Percentiles rank a stretch among this genome's conserved stretches.
phyloP scores from a whole-genome alignment of 2,113 vertebrate species.

The Talpa occidentalis region DNA sequence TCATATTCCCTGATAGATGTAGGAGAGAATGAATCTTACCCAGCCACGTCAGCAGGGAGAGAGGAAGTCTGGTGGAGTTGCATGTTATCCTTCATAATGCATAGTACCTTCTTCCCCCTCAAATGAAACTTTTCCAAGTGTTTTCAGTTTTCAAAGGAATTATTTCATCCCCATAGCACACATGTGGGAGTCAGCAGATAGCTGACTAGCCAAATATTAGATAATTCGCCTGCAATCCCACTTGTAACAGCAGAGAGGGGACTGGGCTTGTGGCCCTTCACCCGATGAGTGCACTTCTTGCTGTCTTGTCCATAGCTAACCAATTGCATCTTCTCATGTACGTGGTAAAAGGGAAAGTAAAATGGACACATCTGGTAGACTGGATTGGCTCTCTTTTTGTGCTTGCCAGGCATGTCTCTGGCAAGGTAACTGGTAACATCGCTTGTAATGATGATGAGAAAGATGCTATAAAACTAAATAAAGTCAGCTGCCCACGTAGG shows the following conservation, averaged over 20 bases:
- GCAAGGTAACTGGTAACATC: not conserved
- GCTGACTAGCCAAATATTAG: not conserved
- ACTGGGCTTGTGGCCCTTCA: not conserved
- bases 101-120: too few species aligned
- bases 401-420: not conserved
- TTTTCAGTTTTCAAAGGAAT: constrained; percentile 2
- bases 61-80: not conserved
- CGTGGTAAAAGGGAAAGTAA: not conserved
- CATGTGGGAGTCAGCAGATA: not conserved
- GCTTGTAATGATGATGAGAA: not conserved
- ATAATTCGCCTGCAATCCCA: not conserved
- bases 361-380: not conserved
- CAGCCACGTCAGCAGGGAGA: too few species aligned
- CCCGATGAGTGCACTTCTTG: not conserved
- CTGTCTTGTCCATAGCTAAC: not conserved
- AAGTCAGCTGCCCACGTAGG: not conserved
- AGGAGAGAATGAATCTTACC: not conserved
- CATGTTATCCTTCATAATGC: not conserved
- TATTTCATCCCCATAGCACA: not conserved
- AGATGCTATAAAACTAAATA: not conserved
- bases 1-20: not conserved
- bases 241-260: not conserved
- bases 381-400: not conserved
- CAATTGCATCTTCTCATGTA: not conserved
- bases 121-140: not conserved